Percentiles rank a stretch among this genome's conserved stretches.
Evolutionary conservation across 1,140 invertebrate genomes (phyloP).

Genomic region (Cephus cinctus): DNA sequence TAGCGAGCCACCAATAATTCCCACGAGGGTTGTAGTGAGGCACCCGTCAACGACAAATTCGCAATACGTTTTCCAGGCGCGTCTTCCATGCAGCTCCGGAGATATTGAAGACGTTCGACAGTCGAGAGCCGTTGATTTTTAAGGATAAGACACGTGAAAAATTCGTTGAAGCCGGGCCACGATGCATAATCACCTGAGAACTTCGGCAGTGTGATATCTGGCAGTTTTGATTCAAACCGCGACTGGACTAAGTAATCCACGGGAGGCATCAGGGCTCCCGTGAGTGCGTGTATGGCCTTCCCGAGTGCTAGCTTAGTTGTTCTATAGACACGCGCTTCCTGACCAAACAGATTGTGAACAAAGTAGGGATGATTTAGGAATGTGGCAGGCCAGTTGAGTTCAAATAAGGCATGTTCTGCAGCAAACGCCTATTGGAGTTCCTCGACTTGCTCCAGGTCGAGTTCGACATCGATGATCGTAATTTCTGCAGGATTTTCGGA

Average conservation of each 20-base stretch:
- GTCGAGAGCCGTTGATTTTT: neutral
- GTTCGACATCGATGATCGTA: neutral
- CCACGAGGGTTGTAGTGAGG: conserved; percentile 1
- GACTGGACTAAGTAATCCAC: neutral
- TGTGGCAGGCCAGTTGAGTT: neutral
- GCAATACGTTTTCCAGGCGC: conserved; percentile 5
- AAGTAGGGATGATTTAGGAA: neutral
- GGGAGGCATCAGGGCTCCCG: neutral
- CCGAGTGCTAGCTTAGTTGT: neutral
- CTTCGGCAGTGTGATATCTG: neutral
- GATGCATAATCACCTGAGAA: neutral
- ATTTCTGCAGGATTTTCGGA: neutral
- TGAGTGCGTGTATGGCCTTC: neutral
- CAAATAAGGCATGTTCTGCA: neutral
- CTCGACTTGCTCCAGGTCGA: neutral
- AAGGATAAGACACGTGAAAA: neutral
- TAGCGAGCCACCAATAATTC: conserved; percentile 2
- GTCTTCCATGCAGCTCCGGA: neutral
- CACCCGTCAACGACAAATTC: neutral
- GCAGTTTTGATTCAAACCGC: neutral
- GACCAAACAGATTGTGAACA: too few relatives aligned
- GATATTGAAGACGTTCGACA: conserved; percentile 4
- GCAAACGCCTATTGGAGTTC: neutral
- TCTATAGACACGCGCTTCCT: too few relatives aligned
- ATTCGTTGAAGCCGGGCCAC: conserved; percentile 1